Base-by-base conservation (phyloP, 92 coral and sea anemone species). In the Epizoanthus stellaris region DNA sequence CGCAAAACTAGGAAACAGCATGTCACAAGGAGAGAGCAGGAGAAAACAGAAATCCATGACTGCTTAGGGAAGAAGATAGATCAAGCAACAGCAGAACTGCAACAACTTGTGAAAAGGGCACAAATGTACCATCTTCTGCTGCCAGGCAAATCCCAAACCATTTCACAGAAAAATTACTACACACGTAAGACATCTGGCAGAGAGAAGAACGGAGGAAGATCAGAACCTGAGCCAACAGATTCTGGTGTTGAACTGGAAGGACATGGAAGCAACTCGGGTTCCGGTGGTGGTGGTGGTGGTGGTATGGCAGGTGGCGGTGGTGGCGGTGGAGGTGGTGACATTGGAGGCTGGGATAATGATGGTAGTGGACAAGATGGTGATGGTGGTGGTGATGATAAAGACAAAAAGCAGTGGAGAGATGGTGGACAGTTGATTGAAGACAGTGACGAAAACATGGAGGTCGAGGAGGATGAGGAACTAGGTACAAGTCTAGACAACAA, bases 401-500 rank as follows among this genome's bases (percentile, higher is more conserved):
- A 58, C 15, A 76, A 62, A 14, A 70, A 6, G 0, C 40, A 13
- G 1, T 79, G 83, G 72, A 47, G 39, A 42, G 65, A 23, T 43
- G 72, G 72, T 11, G 80, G 80, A 12, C 82, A 86, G 14, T 42
- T 87, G 38, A 82, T 53, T 67, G 61, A 79, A 6, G 82, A 53
- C 21, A 82, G 85, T 39, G 85, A 76, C 0, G 85, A 87, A 61
- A 87, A 82, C 69, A 85, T 82, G 80, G 90, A 90, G 19, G 89
- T 77, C 17, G 89, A 86, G 40, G 90, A 90, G n/a, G 86, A 89
- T 0, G 86, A 68, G 2, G 85, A 57, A 21, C 85, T 74, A 5
- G 58, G 11, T 13, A 6, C 30, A 38, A 43, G 60, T 19, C 20
- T 39, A 17, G 58, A 19, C 45, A 30, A 36, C 21, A 54, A 67